Percentiles rank a stretch among this genome's conserved stretches.
Evolutionary conservation across 2,888 invertebrate genomes (phyloP).

Genomic region (Papilio protenor): DNA sequence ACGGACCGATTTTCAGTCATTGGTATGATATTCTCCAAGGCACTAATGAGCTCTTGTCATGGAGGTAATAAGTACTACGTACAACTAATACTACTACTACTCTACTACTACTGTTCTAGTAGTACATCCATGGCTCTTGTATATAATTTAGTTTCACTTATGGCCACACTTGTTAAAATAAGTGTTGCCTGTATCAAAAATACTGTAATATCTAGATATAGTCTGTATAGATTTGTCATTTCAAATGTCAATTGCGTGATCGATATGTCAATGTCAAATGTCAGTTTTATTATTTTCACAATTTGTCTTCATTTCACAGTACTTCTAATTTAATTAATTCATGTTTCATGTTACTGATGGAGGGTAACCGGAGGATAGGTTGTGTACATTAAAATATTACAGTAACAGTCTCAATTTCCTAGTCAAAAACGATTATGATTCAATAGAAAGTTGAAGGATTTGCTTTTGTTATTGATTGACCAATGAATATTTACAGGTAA

Average conservation of each 20-base stretch:
- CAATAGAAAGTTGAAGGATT: constrained; percentile 60
- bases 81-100: too few relatives aligned
- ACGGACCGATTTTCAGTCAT: too few relatives aligned
- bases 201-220: too few relatives aligned
- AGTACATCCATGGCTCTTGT: too few relatives aligned
- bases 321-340: not conserved
- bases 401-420: not conserved
- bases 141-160: too few relatives aligned
- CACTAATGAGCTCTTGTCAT: too few relatives aligned
- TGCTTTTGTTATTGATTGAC: constrained; percentile 56
- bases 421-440: constrained; percentile 58
- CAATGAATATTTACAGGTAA: constrained; percentile 65
- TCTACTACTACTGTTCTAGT: too few relatives aligned
- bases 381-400: not conserved
- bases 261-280: not conserved
- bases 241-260: not conserved
- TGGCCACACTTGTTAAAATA: too few relatives aligned
- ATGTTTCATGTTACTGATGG: not conserved
- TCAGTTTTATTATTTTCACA: not conserved
- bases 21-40: too few relatives aligned
- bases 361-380: not conserved
- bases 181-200: too few relatives aligned
- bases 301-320: not conserved
- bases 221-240: too few relatives aligned
- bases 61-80: too few relatives aligned